Evolutionary conservation across 2,888 invertebrate genomes (phyloP).

Genomic region (Ichneumon xanthorius): DNA sequence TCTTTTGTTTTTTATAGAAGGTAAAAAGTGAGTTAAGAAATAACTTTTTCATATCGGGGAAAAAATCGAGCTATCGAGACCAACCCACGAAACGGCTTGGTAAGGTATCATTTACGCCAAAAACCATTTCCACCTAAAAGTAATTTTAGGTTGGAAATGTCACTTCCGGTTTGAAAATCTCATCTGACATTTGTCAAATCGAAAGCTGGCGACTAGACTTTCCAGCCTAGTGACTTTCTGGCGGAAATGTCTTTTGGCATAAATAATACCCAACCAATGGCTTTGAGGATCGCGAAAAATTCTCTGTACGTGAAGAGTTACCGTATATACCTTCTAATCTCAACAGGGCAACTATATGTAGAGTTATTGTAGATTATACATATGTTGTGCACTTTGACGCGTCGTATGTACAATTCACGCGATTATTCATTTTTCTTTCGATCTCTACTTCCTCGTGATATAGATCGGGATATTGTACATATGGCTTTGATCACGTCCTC

Average conservation of each 20-base stretch:
- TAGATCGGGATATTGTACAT: conserved; percentile 43
- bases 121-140: no score
- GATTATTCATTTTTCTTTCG: conserved; percentile 22
- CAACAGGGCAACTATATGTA: conserved; percentile 28
- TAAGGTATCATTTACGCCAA: no score
- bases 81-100: neutral
- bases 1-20: conserved; percentile 30
- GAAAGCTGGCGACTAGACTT: no score
- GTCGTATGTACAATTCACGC: conserved; percentile 62
- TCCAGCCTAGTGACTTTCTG: no score
- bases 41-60: neutral
- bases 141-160: no score
- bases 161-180: no score
- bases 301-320: conserved; percentile 23
- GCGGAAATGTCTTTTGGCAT: no score
- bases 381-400: conserved; percentile 63
- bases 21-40: conserved; percentile 49
- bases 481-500: conserved; percentile 52
- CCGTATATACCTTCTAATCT: conserved; percentile 33
- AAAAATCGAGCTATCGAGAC: conserved; percentile 30
- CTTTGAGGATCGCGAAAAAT: conserved; percentile 32
- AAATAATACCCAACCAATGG: no score
- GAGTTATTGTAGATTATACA: conserved; percentile 46
- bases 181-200: no score
- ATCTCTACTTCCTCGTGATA: conserved; percentile 24